Evolutionary conservation across 1,140 invertebrate species (phyloP), one percentile per base, ranked within the genome.

Genomic region (Drosophila santomea): DNA sequence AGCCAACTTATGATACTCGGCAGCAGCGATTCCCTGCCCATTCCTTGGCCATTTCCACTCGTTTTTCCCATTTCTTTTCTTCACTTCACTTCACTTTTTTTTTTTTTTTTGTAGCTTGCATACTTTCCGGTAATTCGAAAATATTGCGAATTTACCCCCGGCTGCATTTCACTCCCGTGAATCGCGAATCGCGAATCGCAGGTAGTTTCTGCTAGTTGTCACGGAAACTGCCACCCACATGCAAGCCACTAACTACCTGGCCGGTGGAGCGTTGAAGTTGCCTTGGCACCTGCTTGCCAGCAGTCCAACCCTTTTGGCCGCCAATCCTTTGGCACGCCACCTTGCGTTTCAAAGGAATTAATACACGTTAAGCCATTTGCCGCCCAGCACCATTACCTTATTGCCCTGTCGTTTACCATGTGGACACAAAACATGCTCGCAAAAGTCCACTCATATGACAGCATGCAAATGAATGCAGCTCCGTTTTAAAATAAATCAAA

Each of bases 291-390:
- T 41, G 36, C 43, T 58, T 50, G 7, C 17, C 41, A 7, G 14
- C 38, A 45, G 64, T 2, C 45, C 44, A 2, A 36, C 36, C 17
- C 12, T 45, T 32, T n/a, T 0, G 10, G 15, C 66, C 68, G 15
- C 66, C 68, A 44, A 20, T 68, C 66, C 68, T 58, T 54, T 71
- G 68, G 64, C 82, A 86, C 74, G 78, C 73, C 50, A 68, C 54
- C 56, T 85, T 64, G 61, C 78, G 51, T 75, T 78, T 77, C 39
- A 60, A 57, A 72, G 63, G 68, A 81, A 80, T 80, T 64, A 80
- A 85, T 80, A 68, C 74, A 74, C 59, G 69, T 71, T 44, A 41
- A 35, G 50, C 25, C 51, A 35, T 43, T 58, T 58, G 44, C 66
- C 68, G 66, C 52, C 68, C 64, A 71, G 28, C 66, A 44, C 54